Base-by-base conservation (phyloP, 2,113 vertebrate species). In the Cisticola juncidis region DNA sequence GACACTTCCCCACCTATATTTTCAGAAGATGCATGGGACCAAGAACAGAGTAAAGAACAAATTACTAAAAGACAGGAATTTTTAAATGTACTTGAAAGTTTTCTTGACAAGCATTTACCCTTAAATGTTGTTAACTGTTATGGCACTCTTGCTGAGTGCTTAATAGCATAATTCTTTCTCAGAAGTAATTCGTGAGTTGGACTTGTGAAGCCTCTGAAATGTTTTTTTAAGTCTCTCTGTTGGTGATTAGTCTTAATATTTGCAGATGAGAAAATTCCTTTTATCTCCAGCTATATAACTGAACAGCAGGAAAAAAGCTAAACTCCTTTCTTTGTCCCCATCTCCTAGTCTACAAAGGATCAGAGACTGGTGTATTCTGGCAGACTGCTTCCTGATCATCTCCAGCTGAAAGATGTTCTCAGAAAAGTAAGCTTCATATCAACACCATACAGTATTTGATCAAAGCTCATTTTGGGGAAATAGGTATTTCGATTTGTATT, bases 341-440 rank as follows among this genome's bases (percentile, higher is more conserved):
- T 98, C 90, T 97, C 94, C 92, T 92, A 99, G 99, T 98, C 97
- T 81, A 98, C 98, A 79, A 99, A 98, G 98, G 99, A 99, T 98
- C 99, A 99, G 97, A 98, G 98, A 73, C 98, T 99, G 98, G 98
- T 99, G 95, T 99, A 99, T 97, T 99, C 98, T 61, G 99, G 99
- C 93, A 98, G 98, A 96, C 98, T 99, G 95, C 99, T 99, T 92
- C 98, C 98, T 78, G 99, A 99, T 98, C 99, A 99, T 91, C 98
- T 99, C 90, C 98, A 99, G 96, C 98, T 99, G 97, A 98, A 98
- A 97, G 99, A 99, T 96, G 98, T 99, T 97, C 98, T 99, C 86
- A 98, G 98, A 98, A 99, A 99, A 99, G 99, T 99, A 98, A 98
- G 98, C 95, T 88, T 96, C 94, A 66, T 87, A 66, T 88, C 84